Conservation (phyloP, 2,888 invertebrate genomes). For the Dermolepida albohirtum region DNA sequence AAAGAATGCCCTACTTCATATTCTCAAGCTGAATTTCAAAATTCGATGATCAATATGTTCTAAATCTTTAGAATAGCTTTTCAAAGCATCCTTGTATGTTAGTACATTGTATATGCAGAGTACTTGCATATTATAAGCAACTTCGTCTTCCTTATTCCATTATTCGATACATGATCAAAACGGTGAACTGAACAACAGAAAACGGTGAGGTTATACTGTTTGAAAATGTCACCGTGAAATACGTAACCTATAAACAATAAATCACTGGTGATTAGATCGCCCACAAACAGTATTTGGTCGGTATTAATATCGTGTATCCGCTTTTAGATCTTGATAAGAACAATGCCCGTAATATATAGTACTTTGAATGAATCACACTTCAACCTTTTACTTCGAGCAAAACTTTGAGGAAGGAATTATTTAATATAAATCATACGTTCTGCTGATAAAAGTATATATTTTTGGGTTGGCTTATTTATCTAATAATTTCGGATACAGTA, state of each 20-base stretch:
- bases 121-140: slow-evolving; percentile 9
- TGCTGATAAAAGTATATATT: slow-evolving; percentile 8
- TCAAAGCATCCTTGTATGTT: too few relatives aligned
- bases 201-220: slow-evolving; percentile 30
- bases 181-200: background rate
- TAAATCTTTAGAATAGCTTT: too few relatives aligned
- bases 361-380: slow-evolving; percentile 29
- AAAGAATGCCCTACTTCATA: too few relatives aligned
- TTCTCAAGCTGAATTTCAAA: too few relatives aligned
- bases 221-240: slow-evolving; percentile 35
- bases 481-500: slow-evolving; percentile 10
- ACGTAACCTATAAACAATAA: slow-evolving; percentile 39
- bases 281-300: slow-evolving; percentile 33
- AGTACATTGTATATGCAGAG: too few relatives aligned
- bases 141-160: slow-evolving; percentile 18
- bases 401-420: slow-evolving; percentile 11
- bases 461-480: slow-evolving; percentile 7
- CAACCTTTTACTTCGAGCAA: slow-evolving; percentile 24
- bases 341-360: slow-evolving; percentile 18
- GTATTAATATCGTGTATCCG: slow-evolving; percentile 41
- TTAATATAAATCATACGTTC: slow-evolving; percentile 17
- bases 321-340: slow-evolving; percentile 33
- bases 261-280: slow-evolving; percentile 41
- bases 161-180: slow-evolving; percentile 23
- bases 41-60: too few relatives aligned